Evolutionary conservation across 2,797 vertebrate species (phyloP), one percentile per base, ranked within the genome.

Genomic region (Numenius phaeopus): DNA sequence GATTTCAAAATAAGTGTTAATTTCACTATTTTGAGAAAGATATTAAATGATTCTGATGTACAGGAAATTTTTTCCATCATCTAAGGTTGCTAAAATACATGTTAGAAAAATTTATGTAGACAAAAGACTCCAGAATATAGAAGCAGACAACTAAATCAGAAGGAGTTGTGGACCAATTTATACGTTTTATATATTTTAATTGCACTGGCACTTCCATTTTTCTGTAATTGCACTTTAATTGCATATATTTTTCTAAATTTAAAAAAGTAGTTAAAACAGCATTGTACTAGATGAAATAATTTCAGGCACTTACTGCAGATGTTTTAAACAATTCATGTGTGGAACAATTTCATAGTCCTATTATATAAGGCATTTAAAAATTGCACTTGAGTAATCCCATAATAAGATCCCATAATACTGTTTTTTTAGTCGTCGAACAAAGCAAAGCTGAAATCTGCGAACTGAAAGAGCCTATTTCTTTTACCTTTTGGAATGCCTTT

Each of bases 201-300:
- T 98, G 91, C 85, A 86, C 69, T 94, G 78, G 44, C 77, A 95
- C 70, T 98, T 98, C 93, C 84, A 97, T 97, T 98, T 98, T 97
- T 97, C 40, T 70, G 71, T 98, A 98, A 98, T 98, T 98, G 95
- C 89, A 90, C 92, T 97, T 98, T 98, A 97, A 98, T 98, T 98
- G 96, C 92, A 69, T 90, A 78, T 94, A 98, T 98, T 98, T 98
- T 97, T 98, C 97, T 97, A 97, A 97, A 98, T 98, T 98, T 91
- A 96, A 98, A 98, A 97, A 98, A 98, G 90, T 96, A 97, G 94
- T 97, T 98, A 96, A 97, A 98, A 66, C 32, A 58, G 73, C 92
- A 97, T 97, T 96, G 87, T 97, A 84, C 67, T 67, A 70, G 86
- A 90, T 88, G 61, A 97, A 97, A 96, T 83, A 94, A 97, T 96